Evolutionary conservation across 2,113 vertebrate species (phyloP), one percentile per base, ranked within the genome.

Genomic region (Caranx melampygus): DNA sequence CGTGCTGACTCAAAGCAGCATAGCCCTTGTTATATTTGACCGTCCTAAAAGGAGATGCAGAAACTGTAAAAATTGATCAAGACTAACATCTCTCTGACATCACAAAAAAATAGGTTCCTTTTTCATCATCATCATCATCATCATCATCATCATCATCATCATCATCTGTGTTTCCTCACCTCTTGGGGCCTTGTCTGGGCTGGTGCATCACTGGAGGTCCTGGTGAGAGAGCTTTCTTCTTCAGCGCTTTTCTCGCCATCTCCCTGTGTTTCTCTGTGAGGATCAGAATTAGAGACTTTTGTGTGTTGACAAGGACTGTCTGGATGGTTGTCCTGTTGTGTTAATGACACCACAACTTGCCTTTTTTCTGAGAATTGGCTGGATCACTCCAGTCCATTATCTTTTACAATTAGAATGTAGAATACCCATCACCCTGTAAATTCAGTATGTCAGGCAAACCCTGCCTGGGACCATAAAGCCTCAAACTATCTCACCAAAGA

Each of bases 21-120:
- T 99, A 99, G 75, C 97, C 98, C 90, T 96, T 99, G 91, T 98
- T 98, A 71, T 96, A 99, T 89, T 96, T 99, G 82, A 98, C 94
- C 0, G 87, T 95, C 90, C 96, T 92, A 31, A 69, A 74, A 42
- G n/a, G 33, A 77, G 40, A 82, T 70, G 0, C 3, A 73, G n/a
- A 83, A 78, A 73, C 2, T 40, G 3, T 33, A n/a, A 37, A 37
- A 37, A 52, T 14, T 2, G 1, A 3, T n/a, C 9, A 3, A 65
- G 66, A 21, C 0, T 51, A 51, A 42, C 34, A 26, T 42, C 21
- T 52, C 13, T 0, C 20, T 26, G 47, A 76, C 45, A 61, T 40
- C 9, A 60, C 26, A 69, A 16, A 20, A 40, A 40, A 51, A 13
- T 4, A 16, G 34, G n/a, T 42, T 73, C 18, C 14, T 68, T 4